These are phyloP conservation scores for Oryzias melastigma DNA, from an alignment of 2,113 vertebrate species.

Conservation along the genomic window DNA sequence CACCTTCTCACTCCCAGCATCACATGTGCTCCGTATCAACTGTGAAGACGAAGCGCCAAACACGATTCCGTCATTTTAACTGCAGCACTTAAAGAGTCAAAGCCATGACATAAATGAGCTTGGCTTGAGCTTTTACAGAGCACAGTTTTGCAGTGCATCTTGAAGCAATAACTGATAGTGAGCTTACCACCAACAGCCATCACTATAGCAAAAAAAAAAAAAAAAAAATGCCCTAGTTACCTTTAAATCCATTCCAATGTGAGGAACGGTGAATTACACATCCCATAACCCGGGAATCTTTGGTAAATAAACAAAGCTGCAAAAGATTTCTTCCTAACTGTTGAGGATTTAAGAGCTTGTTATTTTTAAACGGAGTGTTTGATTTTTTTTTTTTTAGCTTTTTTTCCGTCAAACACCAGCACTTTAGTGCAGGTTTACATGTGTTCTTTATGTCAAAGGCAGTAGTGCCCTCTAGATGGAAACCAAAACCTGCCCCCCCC, in stretches of 20 bases:
- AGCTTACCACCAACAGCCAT: slow-evolving; percentile 27
- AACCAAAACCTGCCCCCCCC: slow-evolving; percentile 35
- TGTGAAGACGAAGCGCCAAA: neutral
- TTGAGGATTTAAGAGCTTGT: no score
- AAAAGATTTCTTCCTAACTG: neutral
- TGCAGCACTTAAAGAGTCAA: slow-evolving; percentile 7
- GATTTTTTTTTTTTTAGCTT: slow-evolving; percentile 18
- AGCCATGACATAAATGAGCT: slow-evolving; percentile 22
- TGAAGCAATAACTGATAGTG: slow-evolving; percentile 58
- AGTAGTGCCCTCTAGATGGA: slow-evolving; percentile 68
- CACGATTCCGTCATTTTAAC: slow-evolving; percentile 13
- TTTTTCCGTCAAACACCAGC: slow-evolving; percentile 11
- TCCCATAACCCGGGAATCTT: neutral
- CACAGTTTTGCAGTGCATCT: slow-evolving; percentile 35
- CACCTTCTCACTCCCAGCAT: neutral
- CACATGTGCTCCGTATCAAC: neutral
- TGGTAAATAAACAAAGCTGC: slow-evolving; percentile 5
- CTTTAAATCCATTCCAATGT: slow-evolving; percentile 19
- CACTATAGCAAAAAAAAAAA: slow-evolving; percentile 9
- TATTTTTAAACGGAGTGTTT: no score
- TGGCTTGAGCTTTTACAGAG: slow-evolving; percentile 33
- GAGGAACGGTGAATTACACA: neutral
- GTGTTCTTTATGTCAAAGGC: slow-evolving; percentile 38
- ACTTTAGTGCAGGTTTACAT: slow-evolving; percentile 17
- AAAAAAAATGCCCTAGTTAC: slow-evolving; percentile 11